phyloP scores from a whole-genome alignment of 2,113 vertebrate genomes.

The Tupaia tana region DNA sequence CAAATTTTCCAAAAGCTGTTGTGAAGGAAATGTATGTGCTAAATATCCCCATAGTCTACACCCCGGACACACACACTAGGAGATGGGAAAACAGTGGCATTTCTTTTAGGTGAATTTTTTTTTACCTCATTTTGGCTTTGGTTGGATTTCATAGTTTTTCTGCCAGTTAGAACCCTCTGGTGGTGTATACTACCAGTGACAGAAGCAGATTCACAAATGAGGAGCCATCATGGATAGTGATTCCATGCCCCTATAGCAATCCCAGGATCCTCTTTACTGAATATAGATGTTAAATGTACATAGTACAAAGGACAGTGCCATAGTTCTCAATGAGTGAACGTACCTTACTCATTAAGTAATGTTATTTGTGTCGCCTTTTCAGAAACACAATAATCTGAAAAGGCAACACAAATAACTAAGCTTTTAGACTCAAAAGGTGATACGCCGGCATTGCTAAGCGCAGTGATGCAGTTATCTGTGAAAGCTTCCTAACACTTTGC shows the following conservation, averaged over 20 bases:
- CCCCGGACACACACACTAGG: no score
- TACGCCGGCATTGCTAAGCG: neutral
- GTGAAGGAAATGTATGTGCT: neutral
- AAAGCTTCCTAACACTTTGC: neutral
- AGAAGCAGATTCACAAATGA: neutral
- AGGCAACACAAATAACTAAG: neutral
- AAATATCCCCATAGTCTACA: neutral
- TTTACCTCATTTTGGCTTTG: rapidly evolving
- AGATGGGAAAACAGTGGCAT: neutral
- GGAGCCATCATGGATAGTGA: neutral
- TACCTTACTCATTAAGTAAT: neutral
- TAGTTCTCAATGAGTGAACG: neutral
- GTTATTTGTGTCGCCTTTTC: neutral
- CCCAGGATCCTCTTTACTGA: neutral
- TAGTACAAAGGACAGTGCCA: neutral
- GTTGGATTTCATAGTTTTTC: neutral
- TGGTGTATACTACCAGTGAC: neutral
- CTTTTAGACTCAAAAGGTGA: no score
- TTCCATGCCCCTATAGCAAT: rapidly evolving
- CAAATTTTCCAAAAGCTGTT: neutral
- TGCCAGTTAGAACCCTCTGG: neutral
- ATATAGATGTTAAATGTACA: neutral
- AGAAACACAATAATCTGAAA: neutral
- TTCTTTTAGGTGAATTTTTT: slow-evolving; percentile 27
- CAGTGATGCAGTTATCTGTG: neutral